Evolutionary conservation across 2,888 invertebrate genomes (phyloP), one percentile per base, ranked within the genome.

Genomic region (Phoronis australis): DNA sequence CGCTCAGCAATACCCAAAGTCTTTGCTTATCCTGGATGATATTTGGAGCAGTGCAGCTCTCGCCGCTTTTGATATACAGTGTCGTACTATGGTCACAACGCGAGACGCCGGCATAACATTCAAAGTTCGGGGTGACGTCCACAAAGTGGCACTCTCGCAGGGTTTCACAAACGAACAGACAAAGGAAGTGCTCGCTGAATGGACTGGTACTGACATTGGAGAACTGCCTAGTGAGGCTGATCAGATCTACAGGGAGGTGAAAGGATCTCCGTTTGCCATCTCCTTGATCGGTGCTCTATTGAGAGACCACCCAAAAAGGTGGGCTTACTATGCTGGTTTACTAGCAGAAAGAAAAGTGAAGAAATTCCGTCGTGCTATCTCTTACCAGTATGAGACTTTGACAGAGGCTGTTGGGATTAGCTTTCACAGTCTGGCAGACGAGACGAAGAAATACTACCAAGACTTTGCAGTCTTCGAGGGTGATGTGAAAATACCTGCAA

Each of bases 351-450:
- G 42, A 4, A 42, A 42, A 20, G 24, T 24, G n/a, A 21, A 21
- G 15, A 22, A 25, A 20, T 23, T 42, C 6, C n/a, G 6, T 22
- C 21, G 21, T 4, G n/a, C 22, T n/a, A 6, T 25, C 6, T 42
- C 42, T 6, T 42, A 42, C 24, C n/a, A 42, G 24, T 42, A 42
- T 24, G 21, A n/a, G 18, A 20, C 42, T 4, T n/a, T 42, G 4
- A 42, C 22, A 6, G 42, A 42, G 24, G 42, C 42, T 21, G 24
- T 42, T 25, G 21, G 42, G 15, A 42, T 42, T 25, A 42, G 42
- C 24, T 6, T 42, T n/a, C 21, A 4, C 4, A 42, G 24, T 21
- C 21, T 42, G 42, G 22, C 21, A n/a, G 42, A 42, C 5, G 42
- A 42, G 5, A 4, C 24, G 24, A 4, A 25, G n/a, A 25, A 4